A percentile compares a stretch with the other conserved stretches of the same genome.
These are phyloP conservation scores for Colletes gigas DNA, from an alignment of 1,140 invertebrate species.

Conservation along the genomic window DNA sequence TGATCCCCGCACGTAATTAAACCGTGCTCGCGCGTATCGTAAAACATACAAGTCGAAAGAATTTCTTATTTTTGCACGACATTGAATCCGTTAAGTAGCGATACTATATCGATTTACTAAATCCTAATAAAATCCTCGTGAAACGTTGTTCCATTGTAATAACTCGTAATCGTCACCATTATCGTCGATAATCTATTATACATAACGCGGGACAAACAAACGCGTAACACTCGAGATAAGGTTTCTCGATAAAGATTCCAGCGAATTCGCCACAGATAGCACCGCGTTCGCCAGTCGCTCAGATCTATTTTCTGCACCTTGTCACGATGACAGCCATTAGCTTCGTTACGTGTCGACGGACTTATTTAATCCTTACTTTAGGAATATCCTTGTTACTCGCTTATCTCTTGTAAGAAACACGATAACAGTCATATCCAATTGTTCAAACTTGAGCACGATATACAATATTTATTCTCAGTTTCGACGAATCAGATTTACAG, in stretches of 20 bases:
- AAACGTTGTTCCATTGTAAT: neutral
- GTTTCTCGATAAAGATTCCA: neutral
- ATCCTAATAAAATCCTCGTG: neutral
- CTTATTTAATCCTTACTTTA: neutral
- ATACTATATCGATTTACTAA: neutral
- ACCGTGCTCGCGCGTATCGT: no score
- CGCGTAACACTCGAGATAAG: constrained; percentile 16
- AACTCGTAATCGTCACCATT: neutral
- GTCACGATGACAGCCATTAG: neutral
- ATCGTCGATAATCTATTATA: neutral
- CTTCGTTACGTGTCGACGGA: no score
- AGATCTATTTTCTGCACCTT: neutral
- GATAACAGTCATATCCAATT: no score
- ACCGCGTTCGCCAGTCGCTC: neutral
- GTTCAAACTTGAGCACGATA: no score
- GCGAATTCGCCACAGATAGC: no score
- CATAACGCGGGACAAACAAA: neutral
- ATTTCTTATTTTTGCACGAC: constrained; percentile 7
- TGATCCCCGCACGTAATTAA: no score
- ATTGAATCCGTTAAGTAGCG: neutral
- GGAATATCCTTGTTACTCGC: neutral
- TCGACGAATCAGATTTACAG: no score
- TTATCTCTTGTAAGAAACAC: neutral
- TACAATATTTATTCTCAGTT: no score
- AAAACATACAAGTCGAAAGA: neutral